Evolutionary conservation across 2,888 invertebrate genomes (phyloP).

Genomic region (Aplocera efformata): DNA sequence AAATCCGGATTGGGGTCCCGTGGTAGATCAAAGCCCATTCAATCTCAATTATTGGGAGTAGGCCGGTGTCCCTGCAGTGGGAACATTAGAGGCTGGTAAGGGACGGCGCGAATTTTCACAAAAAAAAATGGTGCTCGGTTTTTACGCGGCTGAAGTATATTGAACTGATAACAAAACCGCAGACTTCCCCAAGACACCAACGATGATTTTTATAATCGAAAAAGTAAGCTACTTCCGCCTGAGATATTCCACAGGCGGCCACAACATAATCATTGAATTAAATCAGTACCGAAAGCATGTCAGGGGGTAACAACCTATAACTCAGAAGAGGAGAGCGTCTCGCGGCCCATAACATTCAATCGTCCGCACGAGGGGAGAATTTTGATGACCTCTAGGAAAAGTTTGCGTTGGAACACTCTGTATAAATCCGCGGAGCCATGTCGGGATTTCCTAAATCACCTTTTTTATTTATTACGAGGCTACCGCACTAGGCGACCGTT

Average conservation of each 20-base stretch:
- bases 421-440: conserved; percentile 76
- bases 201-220: conserved; percentile 20
- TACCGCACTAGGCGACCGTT: conserved; percentile 62
- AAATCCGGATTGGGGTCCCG: too few relatives aligned
- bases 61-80: too few relatives aligned
- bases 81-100: too few relatives aligned
- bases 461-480: conserved; percentile 73
- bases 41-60: too few relatives aligned
- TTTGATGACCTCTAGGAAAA: conserved; percentile 76
- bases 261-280: conserved; percentile 58
- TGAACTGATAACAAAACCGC: not conserved
- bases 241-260: conserved; percentile 24
- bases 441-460: conserved; percentile 75
- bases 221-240: conserved; percentile 20
- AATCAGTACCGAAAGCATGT: conserved; percentile 64
- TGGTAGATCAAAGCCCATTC: too few relatives aligned
- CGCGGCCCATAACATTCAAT: conserved; percentile 77
- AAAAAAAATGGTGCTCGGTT: too few relatives aligned
- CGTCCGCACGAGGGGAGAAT: conserved; percentile 73
- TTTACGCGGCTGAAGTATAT: not conserved
- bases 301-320: conserved; percentile 65
- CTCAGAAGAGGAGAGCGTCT: conserved; percentile 68
- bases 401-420: conserved; percentile 68
- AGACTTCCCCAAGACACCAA: conserved; percentile 4
- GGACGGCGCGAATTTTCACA: too few relatives aligned